Evolutionary conservation across 2,113 vertebrate genomes (phyloP).

Genomic region (Pluvialis apricaria): DNA sequence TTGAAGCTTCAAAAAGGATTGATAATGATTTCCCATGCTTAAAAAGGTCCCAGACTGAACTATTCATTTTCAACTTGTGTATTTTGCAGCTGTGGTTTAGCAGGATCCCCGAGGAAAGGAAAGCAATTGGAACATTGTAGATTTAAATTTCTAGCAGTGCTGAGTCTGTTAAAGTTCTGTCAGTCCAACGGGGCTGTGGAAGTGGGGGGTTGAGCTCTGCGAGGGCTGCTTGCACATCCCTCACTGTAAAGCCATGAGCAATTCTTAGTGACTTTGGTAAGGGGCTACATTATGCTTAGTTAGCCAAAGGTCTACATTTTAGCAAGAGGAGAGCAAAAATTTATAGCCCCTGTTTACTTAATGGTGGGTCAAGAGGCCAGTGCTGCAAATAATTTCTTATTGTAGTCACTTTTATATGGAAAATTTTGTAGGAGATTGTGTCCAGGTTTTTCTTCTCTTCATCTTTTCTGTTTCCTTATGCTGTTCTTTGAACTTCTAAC

Average conservation of each 20-base stretch:
- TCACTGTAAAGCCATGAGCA: accelerated
- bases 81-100: background rate
- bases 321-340: background rate
- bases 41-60: no score
- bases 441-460: background rate
- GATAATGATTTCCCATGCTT: background rate
- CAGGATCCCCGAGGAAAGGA: background rate
- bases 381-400: background rate
- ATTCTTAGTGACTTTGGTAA: background rate
- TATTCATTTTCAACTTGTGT: background rate
- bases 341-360: background rate
- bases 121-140: background rate
- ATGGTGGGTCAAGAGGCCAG: background rate
- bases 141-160: background rate
- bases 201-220: background rate
- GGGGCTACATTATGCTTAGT: background rate
- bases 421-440: background rate
- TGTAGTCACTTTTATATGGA: background rate
- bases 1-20: background rate
- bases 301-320: background rate
- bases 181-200: background rate
- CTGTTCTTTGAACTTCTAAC: background rate
- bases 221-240: background rate
- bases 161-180: background rate
- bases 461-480: background rate